phyloP scores from a whole-genome alignment of 2,888 invertebrate species.

The Erebia palarica region DNA sequence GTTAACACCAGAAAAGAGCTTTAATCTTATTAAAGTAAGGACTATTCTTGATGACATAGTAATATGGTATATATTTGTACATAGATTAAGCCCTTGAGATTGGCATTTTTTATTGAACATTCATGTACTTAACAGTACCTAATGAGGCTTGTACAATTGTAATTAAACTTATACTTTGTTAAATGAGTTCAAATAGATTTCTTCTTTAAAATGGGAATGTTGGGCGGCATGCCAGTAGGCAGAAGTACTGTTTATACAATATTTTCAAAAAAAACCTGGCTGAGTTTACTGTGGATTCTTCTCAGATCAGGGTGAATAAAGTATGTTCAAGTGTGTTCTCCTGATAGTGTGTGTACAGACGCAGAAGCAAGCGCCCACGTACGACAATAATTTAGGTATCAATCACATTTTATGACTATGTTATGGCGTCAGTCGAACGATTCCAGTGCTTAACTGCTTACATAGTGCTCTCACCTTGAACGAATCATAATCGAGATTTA shows the following conservation, averaged over 20 bases:
- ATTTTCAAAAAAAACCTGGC: too few relatives aligned
- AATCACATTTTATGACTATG: slow-evolving; percentile 15
- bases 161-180: not conserved
- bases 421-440: slow-evolving; percentile 24
- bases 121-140: not conserved
- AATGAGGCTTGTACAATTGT: not conserved
- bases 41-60: not conserved
- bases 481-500: slow-evolving; percentile 51
- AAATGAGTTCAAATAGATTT: too few relatives aligned
- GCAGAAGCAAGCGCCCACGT: not conserved
- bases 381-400: not conserved
- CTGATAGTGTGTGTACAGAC: too few relatives aligned
- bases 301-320: too few relatives aligned
- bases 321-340: too few relatives aligned
- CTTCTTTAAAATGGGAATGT: too few relatives aligned
- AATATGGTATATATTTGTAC: slow-evolving; percentile 8
- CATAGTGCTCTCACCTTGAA: slow-evolving; percentile 24
- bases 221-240: too few relatives aligned
- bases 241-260: too few relatives aligned
- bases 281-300: too few relatives aligned
- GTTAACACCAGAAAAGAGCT: slow-evolving; percentile 42
- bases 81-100: slow-evolving; percentile 11
- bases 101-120: slow-evolving; percentile 13
- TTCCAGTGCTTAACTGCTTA: slow-evolving; percentile 2
- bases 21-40: slow-evolving; percentile 40